Conservation (phyloP, 2,797 vertebrate species). For the Trachops cirrhosus region DNA sequence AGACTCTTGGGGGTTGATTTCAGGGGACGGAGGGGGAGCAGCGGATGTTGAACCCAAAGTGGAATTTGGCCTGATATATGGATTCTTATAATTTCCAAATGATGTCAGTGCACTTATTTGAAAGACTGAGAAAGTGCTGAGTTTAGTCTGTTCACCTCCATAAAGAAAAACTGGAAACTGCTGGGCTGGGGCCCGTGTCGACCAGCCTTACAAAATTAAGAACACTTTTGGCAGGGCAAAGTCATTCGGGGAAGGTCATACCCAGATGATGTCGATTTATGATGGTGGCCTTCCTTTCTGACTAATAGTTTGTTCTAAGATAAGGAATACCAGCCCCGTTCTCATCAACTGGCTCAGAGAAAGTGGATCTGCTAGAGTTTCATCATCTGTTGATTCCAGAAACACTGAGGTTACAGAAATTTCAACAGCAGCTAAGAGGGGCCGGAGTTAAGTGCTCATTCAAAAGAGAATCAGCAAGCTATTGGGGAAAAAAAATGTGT, state of each 20-base stretch:
- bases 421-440: not conserved
- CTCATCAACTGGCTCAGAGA: constrained; percentile 66
- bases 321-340: constrained; percentile 47
- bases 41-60: constrained; percentile 59
- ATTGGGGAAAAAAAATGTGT: not conserved
- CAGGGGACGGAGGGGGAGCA: not conserved
- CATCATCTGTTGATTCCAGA: constrained; percentile 41
- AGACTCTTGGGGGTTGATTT: constrained; percentile 57
- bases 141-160: constrained; percentile 75
- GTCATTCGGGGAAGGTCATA: constrained; percentile 49
- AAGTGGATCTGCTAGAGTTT: constrained; percentile 29
- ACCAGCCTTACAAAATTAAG: constrained; percentile 72
- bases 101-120: constrained; percentile 75
- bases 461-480: not conserved
- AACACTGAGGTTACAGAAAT: constrained; percentile 23
- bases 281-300: constrained; percentile 66
- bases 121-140: constrained; percentile 79
- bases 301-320: constrained; percentile 70
- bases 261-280: constrained; percentile 68
- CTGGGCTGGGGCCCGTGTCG: constrained; percentile 75
- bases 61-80: constrained; percentile 71
- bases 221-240: constrained; percentile 73
- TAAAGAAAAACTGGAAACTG: constrained; percentile 76
- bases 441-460: not conserved
- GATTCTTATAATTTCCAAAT: constrained; percentile 79